Conservation (phyloP, 2,888 invertebrate species). For the Oxytorus armatus region DNA sequence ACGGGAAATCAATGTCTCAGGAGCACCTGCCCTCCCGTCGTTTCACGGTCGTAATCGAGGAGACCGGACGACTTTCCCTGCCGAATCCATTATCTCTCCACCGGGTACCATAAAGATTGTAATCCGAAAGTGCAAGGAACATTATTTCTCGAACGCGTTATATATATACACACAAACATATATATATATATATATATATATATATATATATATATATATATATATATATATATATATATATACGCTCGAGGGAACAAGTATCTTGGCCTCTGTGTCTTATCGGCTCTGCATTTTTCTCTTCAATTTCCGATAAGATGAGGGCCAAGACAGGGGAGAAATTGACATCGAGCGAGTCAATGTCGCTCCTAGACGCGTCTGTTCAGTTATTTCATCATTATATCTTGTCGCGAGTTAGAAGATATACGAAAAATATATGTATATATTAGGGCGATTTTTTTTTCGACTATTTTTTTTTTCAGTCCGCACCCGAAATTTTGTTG, state of each 20-base stretch:
- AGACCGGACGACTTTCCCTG: constrained; percentile 69
- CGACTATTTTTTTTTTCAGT: too few species aligned
- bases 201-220: constrained; percentile 53
- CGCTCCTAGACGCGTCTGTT: neutral
- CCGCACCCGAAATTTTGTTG: too few species aligned
- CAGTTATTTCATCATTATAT: neutral
- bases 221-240: constrained; percentile 58
- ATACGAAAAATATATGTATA: neutral
- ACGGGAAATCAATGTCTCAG: constrained; percentile 71
- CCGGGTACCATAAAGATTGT: constrained; percentile 69
- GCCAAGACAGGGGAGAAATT: neutral
- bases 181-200: constrained; percentile 54
- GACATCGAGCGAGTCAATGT: constrained; percentile 8
- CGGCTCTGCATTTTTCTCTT: constrained; percentile 34
- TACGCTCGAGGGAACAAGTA: constrained; percentile 19
- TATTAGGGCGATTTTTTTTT: too few species aligned
- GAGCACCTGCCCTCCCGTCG: constrained; percentile 69
- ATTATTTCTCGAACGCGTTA: constrained; percentile 63
- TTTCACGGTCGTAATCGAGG: constrained; percentile 71
- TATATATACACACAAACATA: constrained; percentile 53
- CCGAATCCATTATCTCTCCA: constrained; percentile 67
- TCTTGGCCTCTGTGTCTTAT: constrained; percentile 20
- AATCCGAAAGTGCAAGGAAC: constrained; percentile 69
- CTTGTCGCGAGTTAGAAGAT: neutral
- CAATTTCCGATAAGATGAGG: constrained; percentile 20